These are phyloP conservation scores for Epizoanthus fatuus DNA, from an alignment of 92 coral and sea anemone species.

Conservation along the genomic window DNA sequence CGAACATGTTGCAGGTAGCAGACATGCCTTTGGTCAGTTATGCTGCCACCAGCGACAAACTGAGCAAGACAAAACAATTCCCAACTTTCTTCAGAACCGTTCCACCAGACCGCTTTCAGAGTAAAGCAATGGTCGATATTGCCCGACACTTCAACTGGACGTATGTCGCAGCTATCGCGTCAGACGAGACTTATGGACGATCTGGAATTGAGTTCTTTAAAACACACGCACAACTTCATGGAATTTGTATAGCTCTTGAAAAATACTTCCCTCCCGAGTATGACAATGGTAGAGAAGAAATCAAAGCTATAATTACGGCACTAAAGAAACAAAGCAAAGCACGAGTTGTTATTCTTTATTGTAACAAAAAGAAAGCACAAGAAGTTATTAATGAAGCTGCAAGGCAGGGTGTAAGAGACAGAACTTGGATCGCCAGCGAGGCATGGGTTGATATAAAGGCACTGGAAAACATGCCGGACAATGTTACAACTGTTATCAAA, in stretches of 20 bases:
- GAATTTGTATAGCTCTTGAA: constrained; percentile 83
- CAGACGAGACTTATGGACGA: constrained; percentile 88
- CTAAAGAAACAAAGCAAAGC: constrained; percentile 54
- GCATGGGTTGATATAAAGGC: constrained; percentile 72
- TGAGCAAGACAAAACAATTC: constrained; percentile 79
- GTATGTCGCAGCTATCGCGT: constrained; percentile 82
- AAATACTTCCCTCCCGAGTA: constrained; percentile 62
- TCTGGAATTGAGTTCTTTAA: constrained; percentile 86
- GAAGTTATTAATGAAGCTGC: constrained; percentile 64
- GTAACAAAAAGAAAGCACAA: constrained; percentile 39
- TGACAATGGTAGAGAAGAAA: constrained; percentile 15
- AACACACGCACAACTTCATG: constrained; percentile 60
- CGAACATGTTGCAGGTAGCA: constrained; percentile 81
- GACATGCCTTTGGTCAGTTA: constrained; percentile 94
- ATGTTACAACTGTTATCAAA: constrained; percentile 54
- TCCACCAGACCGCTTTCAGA: constrained; percentile 92
- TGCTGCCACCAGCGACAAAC: constrained; percentile 91
- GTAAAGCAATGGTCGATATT: constrained; percentile 88
- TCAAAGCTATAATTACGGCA: constrained; percentile 63
- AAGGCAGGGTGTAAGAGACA: constrained; percentile 52
- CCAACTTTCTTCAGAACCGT: constrained; percentile 93
- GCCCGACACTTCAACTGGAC: constrained; percentile 89
- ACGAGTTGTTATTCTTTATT: constrained; percentile 77
- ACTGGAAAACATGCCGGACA: constrained; percentile 38
- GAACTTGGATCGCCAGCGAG: constrained; percentile 93